Conservation (phyloP, 2,113 vertebrate species). For the Neomonachus schauinslandi region DNA sequence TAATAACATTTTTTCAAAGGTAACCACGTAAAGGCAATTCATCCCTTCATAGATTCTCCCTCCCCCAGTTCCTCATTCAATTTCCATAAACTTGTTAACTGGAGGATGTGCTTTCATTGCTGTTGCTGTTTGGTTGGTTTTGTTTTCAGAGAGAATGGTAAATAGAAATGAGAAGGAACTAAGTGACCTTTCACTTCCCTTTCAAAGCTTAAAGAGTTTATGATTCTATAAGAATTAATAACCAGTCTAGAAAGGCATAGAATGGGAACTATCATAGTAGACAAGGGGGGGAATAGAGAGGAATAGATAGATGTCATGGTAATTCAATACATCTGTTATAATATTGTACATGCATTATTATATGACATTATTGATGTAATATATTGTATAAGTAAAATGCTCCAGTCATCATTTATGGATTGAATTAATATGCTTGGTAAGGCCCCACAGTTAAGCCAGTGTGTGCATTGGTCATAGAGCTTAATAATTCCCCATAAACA, state of each 20-base stretch:
- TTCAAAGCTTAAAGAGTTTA: background rate
- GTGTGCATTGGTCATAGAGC: background rate
- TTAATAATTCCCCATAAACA: background rate
- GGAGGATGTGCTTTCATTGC: background rate
- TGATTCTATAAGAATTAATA: background rate
- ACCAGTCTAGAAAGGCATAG: background rate
- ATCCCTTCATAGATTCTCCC: background rate
- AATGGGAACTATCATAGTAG: background rate
- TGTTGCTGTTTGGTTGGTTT: background rate
- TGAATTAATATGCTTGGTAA: background rate
- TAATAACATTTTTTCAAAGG: background rate
- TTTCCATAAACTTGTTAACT: conserved; percentile 15
- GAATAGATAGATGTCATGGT: background rate
- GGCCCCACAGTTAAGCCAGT: background rate
- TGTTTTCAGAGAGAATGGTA: background rate
- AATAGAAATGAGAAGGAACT: background rate
- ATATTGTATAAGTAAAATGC: background rate
- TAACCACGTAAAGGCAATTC: background rate
- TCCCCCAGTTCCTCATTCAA: background rate
- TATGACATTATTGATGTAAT: background rate
- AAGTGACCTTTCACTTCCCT: background rate
- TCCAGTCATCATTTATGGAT: background rate
- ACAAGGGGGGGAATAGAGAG: background rate
- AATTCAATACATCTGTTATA: background rate
- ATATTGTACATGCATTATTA: background rate